Evolutionary conservation across 2,113 vertebrate species (phyloP).

Genomic region (Tachysurus fulvidraco): DNA sequence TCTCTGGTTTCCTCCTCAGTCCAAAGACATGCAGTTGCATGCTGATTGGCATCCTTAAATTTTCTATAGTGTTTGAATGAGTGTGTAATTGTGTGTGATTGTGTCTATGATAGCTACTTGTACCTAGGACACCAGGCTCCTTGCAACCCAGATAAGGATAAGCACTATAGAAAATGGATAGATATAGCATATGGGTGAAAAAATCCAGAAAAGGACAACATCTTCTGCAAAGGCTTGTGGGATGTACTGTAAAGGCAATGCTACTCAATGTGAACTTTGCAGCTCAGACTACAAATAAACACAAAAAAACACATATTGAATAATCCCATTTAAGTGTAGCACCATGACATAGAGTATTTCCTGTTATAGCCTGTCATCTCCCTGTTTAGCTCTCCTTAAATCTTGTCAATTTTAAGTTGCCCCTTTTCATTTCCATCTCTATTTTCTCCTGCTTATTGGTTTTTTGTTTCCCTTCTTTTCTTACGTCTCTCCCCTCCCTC

Average conservation of each 20-base stretch:
- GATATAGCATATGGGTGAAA: neutral
- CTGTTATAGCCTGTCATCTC: no score
- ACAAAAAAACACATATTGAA: neutral
- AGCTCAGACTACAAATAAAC: neutral
- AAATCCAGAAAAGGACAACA: neutral
- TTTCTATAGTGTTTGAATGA: no score
- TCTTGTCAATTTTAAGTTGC: neutral
- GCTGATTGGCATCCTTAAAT: no score
- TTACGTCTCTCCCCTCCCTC: neutral
- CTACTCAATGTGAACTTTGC: neutral
- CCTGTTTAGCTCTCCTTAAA: neutral
- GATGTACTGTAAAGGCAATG: neutral
- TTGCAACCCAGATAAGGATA: no score
- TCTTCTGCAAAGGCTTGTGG: neutral
- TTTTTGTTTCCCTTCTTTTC: neutral
- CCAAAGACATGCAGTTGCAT: no score
- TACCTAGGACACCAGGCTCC: no score
- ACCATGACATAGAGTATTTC: neutral
- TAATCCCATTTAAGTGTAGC: neutral
- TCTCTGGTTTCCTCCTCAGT: no score
- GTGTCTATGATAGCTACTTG: no score
- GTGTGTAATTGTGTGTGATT: no score
- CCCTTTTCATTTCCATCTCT: neutral
- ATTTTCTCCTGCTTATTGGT: neutral
- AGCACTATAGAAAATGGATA: no score